phyloP scores from a whole-genome alignment of 2,888 invertebrate species.

The Rotaria macrura region DNA sequence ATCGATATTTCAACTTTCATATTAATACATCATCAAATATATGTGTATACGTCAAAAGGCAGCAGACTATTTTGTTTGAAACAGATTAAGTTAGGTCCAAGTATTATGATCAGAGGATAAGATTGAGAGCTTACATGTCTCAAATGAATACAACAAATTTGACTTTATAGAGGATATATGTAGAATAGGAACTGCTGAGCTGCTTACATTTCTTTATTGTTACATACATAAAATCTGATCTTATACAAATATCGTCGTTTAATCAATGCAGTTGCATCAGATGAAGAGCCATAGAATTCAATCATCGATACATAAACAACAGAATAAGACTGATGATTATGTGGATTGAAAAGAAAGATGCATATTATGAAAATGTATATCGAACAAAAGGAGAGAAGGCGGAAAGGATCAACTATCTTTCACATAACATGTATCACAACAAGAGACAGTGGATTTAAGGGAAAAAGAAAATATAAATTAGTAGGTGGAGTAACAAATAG shows the following conservation, averaged over 20 bases:
- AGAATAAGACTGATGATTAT: neutral
- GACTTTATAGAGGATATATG: neutral
- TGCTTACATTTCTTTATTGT: neutral
- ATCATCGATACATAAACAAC: neutral
- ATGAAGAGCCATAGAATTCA: neutral
- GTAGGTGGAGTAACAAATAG: neutral
- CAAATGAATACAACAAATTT: neutral
- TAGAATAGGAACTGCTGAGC: neutral
- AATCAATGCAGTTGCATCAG: neutral
- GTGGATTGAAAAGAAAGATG: neutral
- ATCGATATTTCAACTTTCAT: neutral
- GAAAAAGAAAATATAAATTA: neutral
- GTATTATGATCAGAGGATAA: neutral
- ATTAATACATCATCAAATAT: neutral
- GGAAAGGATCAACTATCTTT: neutral
- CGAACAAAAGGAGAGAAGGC: neutral
- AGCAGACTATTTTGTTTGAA: no score
- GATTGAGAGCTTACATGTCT: neutral
- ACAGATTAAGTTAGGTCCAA: neutral
- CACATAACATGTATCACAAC: neutral
- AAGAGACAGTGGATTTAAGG: neutral
- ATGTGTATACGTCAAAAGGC: neutral
- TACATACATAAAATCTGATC: neutral
- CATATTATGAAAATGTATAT: neutral
- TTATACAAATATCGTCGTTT: neutral